Base-by-base conservation (phyloP, 2,797 vertebrate species). In the Notolepis coatsorum region DNA sequence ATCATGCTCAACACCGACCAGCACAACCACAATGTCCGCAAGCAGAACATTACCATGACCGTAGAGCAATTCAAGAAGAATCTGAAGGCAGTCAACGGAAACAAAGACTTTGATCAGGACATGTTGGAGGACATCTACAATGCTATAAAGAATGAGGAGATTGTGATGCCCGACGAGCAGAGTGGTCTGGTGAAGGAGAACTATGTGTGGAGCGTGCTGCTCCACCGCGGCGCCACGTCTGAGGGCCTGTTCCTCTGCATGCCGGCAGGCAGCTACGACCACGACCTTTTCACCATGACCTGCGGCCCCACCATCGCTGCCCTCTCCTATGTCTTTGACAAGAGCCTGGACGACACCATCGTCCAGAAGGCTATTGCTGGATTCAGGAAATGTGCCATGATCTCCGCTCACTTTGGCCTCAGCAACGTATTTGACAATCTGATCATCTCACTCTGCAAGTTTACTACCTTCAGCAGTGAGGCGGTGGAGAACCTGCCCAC, bases 1-100 rank as follows among this genome's bases (percentile, higher is more conserved):
- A 99, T 99, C 66, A 96, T 99, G 97, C 91, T 99, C 31, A 99
- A 99, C 84, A 99, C 98, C 7, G 98, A 99, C 89, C 97, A 99
- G 78, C 98, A 99, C 76, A 99, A 99, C 89, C 94, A 99, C 88
- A 99, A 99, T 0, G 98, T 98, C 61, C 96, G 97, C 66, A 99
- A 98, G 84, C 98, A 99, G 88, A 99, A 95, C 33, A 95, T 96
- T 63, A 97, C 98, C 35, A 99, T 99, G 98, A 99, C 97, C 0
- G 68, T 97, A 25, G 97, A 99, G 97, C 96, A 99, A 93, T 99
- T 98, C 89, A 96, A 96, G 80, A 99, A 99, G 91, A 99, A 99
- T 80, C 90, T 99, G 54, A 99, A 99, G 85, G 96, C 96, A 55
- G 96, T 99, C 7, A 99, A 99, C 71, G 97, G 96, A 82, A 95